phyloP scores from a whole-genome alignment of 35 echinoderm and acorn worm species.

The Ophiothrix spiculata region DNA sequence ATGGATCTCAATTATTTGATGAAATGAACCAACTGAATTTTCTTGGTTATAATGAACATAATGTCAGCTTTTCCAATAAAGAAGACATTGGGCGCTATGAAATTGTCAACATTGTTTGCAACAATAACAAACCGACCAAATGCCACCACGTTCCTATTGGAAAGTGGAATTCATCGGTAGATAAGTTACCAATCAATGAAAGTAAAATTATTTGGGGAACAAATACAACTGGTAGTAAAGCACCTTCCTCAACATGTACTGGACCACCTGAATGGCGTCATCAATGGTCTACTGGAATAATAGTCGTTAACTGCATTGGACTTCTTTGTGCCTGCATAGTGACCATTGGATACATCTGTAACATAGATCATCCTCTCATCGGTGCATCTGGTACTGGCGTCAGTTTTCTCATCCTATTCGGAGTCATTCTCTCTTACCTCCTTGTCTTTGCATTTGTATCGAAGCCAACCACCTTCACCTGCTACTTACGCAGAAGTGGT shows the following conservation, averaged over 20 bases:
- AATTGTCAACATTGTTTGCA: background rate
- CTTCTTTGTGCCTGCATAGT: background rate
- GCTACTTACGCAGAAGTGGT: background rate
- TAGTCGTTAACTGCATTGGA: background rate
- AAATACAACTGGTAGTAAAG: background rate
- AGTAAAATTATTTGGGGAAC: background rate
- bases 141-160: background rate
- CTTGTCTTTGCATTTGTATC: slow-evolving; percentile 12
- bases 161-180: slow-evolving; percentile 4
- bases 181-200: background rate
- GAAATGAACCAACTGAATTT: background rate
- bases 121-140: background rate
- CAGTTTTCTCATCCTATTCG: slow-evolving; percentile 10
- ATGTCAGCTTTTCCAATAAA: background rate
- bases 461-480: slow-evolving; percentile 3
- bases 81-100: slow-evolving; percentile 6
- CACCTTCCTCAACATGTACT: background rate
- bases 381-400: slow-evolving; percentile 3
- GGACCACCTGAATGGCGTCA: background rate
- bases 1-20: background rate
- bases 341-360: background rate
- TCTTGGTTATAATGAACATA: background rate
- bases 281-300: background rate
- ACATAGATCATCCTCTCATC: background rate
- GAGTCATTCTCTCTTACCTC: slow-evolving; percentile 3